Conservation (phyloP, 2,113 vertebrate genomes). For the Propithecus coquereli region DNA sequence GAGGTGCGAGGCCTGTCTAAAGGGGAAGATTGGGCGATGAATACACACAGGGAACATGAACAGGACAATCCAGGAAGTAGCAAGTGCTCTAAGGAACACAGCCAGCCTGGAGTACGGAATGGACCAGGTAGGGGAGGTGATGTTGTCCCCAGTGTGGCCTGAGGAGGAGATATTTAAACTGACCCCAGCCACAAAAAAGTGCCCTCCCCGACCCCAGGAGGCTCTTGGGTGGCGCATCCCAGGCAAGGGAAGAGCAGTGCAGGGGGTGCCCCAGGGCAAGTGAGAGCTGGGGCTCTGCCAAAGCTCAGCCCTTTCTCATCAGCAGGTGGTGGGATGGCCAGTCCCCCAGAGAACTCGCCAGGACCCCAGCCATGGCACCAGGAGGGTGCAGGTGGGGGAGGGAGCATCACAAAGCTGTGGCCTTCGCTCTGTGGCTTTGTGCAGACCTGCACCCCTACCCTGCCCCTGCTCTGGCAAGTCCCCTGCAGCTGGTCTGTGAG, state of each 20-base stretch:
- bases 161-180: neutral
- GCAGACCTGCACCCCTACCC: accelerated
- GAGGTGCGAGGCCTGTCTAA: neutral
- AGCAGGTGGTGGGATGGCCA: neutral
- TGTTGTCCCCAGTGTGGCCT: neutral
- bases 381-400: neutral
- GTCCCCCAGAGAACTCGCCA: neutral
- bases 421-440: no score
- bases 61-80: neutral
- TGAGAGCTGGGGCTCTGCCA: neutral
- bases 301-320: no score
- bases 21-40: neutral
- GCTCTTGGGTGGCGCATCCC: neutral
- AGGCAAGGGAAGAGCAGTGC: no score
- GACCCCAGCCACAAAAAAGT: neutral
- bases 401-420: neutral
- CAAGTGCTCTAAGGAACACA: accelerated
- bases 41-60: neutral
- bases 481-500: neutral
- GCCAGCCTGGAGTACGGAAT: no score
- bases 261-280: neutral
- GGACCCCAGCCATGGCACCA: neutral
- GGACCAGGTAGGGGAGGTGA: accelerated
- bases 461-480: accelerated
- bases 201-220: neutral